Percentiles rank a stretch among this genome's conserved stretches.
phyloP scores from a whole-genome alignment of 2,888 invertebrate species.

The Coelinius sp. region DNA sequence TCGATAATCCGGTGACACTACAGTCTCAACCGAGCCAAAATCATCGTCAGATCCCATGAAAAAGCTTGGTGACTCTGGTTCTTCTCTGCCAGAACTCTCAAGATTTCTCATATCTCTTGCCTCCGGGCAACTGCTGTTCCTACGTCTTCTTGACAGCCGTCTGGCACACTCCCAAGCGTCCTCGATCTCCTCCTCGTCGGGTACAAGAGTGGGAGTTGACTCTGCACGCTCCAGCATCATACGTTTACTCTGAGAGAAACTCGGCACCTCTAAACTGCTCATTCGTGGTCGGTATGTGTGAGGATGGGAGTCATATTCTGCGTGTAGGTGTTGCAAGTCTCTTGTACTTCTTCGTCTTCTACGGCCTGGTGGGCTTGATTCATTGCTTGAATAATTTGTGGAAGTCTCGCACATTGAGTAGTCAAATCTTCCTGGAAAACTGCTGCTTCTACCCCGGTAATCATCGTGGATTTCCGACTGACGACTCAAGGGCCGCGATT shows the following conservation, averaged over 20 bases:
- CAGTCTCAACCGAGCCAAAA: conserved; percentile 66
- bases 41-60: conserved; percentile 64
- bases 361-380: conserved; percentile 44
- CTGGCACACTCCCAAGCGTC: conserved; percentile 47
- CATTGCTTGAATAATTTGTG: conserved; percentile 26
- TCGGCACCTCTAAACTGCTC: conserved; percentile 50
- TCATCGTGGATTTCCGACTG: conserved; percentile 18
- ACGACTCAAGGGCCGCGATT: conserved; percentile 42
- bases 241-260: conserved; percentile 52
- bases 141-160: conserved; percentile 54
- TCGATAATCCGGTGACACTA: conserved; percentile 57
- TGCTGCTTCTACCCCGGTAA: conserved; percentile 35
- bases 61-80: conserved; percentile 40
- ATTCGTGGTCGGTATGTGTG: conserved; percentile 36
- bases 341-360: conserved; percentile 42
- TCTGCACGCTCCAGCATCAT: conserved; percentile 61
- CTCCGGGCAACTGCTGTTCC: conserved; percentile 63
- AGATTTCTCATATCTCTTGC: conserved; percentile 47
- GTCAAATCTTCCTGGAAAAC: conserved; percentile 20
- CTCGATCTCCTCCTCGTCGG: conserved; percentile 56
- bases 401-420: conserved; percentile 27
- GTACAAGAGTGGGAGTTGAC: conserved; percentile 63
- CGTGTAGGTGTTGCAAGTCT: conserved; percentile 22
- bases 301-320: conserved; percentile 54
- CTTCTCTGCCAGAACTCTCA: conserved; percentile 20